Conservation (phyloP, 2,797 vertebrate species). For the Melanotaenia trifasciata region DNA sequence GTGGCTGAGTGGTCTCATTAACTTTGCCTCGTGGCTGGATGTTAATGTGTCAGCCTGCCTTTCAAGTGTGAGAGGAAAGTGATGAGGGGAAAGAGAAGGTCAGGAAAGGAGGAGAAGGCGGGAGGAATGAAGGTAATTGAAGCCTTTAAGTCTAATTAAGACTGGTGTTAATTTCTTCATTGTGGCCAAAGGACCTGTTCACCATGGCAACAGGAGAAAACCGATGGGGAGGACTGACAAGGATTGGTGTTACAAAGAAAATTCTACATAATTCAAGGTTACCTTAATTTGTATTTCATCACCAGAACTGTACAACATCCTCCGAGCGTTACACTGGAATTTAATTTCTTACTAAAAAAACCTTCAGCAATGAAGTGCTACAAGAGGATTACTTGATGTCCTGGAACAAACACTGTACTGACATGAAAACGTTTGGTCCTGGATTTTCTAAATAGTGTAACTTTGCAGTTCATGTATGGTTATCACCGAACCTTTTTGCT, state of each 20-base stretch:
- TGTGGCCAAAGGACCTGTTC: conserved; percentile 59
- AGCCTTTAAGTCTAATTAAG: conserved; percentile 75
- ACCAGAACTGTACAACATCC: not conserved
- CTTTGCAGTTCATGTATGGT: too few species aligned
- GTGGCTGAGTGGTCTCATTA: conserved; percentile 52
- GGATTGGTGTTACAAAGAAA: conserved; percentile 6
- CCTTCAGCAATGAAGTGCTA: too few species aligned
- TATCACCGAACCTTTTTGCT: too few species aligned
- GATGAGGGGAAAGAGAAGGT: conserved; percentile 50
- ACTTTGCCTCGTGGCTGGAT: conserved; percentile 52
- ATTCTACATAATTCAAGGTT: conserved; percentile 27
- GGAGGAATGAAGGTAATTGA: conserved; percentile 70
- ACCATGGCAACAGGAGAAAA: conserved; percentile 80
- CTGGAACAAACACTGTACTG: too few species aligned
- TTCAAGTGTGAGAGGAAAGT: conserved; percentile 29
- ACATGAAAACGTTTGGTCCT: too few species aligned
- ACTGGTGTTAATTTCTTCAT: conserved; percentile 78
- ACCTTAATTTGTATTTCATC: not conserved
- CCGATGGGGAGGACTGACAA: conserved; percentile 32
- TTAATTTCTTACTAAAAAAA: too few species aligned
- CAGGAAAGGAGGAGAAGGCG: conserved; percentile 27
- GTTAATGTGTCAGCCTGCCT: conserved; percentile 46
- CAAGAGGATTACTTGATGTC: too few species aligned
- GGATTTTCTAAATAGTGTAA: too few species aligned
- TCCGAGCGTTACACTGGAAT: not conserved